Evolutionary conservation across 2,113 vertebrate genomes (phyloP).

Genomic region (Apteryx owenii): DNA sequence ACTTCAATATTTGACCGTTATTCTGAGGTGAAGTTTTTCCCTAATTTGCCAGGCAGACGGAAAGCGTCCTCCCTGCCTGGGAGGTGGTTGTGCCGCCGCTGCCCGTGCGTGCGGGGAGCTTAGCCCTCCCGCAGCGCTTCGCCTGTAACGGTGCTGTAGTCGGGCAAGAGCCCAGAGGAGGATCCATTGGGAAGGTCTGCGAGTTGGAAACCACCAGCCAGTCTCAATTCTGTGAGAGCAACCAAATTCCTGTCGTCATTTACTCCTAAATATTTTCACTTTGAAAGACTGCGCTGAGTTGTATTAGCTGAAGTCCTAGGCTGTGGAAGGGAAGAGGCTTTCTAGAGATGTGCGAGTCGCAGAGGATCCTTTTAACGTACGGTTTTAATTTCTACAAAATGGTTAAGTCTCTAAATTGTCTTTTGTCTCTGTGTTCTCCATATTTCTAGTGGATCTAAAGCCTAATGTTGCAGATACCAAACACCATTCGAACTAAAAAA

Average conservation of each 20-base stretch:
- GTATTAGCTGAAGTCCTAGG: not conserved
- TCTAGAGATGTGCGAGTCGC: not conserved
- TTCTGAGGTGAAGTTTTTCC: not conserved
- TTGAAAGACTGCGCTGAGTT: not conserved
- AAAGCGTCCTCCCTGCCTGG: not conserved
- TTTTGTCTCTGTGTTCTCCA: not conserved
- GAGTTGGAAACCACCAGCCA: not conserved
- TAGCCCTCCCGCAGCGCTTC: not conserved
- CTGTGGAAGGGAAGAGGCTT: not conserved
- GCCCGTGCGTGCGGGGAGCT: fast-evolving
- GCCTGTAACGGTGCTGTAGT: not conserved
- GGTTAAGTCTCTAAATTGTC: not conserved
- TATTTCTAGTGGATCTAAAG: not conserved
- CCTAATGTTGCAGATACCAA: not conserved
- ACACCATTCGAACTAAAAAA: not conserved
- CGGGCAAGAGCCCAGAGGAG: not conserved
- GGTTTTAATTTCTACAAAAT: not conserved
- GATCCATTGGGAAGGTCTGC: not conserved
- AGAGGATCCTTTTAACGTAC: not conserved
- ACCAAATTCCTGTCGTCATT: not conserved
- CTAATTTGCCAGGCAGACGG: not conserved
- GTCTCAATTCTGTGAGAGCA: not conserved
- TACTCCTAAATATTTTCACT: not conserved
- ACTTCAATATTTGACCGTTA: not conserved
- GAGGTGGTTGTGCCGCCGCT: not conserved